Evolutionary conservation across 2,797 vertebrate genomes (phyloP), one percentile per base, ranked within the genome.

Genomic region (Etheostoma nigrum): DNA sequence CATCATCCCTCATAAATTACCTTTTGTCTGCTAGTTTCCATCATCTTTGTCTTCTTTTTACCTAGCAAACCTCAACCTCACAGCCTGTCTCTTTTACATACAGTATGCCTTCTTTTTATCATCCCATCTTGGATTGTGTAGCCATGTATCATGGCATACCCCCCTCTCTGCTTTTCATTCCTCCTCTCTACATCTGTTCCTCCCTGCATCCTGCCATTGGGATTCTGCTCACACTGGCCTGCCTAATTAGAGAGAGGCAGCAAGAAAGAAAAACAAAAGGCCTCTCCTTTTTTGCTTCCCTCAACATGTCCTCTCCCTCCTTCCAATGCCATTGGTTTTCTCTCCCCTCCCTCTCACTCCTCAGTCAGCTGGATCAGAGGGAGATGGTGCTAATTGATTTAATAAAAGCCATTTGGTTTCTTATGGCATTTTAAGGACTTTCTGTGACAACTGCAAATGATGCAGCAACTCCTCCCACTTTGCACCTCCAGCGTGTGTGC

Each of bases 161-260:
- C 69, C 60, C 62, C 53, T 15, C 59, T 65, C 65, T 63, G 73
- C 77, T 75, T 66, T 71, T 60, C 64, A 76, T 49, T 77, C 44
- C 77, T 76, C 66, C 65, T 85, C 73, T 61, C 55, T 89, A 75
- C 91, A 89, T 86, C 85, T 90, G 82, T 81, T 81, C 58, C 77
- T 82, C 73, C 59, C 79, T 78, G 68, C 85, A 89, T 88, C 75
- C 78, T 65, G 76, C 61, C 71, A 90, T 93, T 91, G 75, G 78
- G 74, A 95, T 95, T 94, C 93, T 71, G 74, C 91, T 93, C 95
- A 94, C 91, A 91, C 89, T 85, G 68, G 68, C 76, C 88, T 81
- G 79, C 92, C 92, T 95, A 93, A 95, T 95, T 93, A 94, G 88
- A 93, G 81, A 60, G 76, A 92, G 86, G 87, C 82, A 82, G 84